A percentile compares a stretch with the other conserved stretches of the same genome.
Conservation (phyloP, 2,888 invertebrate species). For the Drosophila sordidapex region DNA sequence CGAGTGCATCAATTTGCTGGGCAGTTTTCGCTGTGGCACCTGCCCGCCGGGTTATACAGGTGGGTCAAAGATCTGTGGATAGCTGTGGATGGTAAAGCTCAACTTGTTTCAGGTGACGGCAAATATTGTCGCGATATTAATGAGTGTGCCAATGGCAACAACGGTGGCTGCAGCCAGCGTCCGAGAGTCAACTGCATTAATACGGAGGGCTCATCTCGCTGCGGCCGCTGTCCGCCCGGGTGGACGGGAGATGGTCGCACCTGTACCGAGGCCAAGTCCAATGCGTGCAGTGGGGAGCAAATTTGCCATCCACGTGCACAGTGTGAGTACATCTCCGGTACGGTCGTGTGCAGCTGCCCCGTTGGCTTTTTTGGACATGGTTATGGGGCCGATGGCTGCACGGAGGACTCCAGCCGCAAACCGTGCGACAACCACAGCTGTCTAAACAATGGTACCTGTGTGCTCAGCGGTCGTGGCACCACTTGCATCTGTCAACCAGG, state of each 20-base stretch:
- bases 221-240: constrained; percentile 95
- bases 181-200: constrained; percentile 95
- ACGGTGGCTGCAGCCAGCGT: constrained; percentile 94
- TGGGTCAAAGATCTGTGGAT: not conserved
- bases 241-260: constrained; percentile 93
- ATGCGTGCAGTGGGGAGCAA: constrained; percentile 74
- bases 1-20: constrained; percentile 95
- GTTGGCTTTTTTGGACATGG: constrained; percentile 93
- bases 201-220: constrained; percentile 93
- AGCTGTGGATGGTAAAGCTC: not conserved
- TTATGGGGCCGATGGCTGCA: constrained; percentile 91
- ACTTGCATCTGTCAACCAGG: constrained; percentile 81
- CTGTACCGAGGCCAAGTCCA: constrained; percentile 85
- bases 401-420: constrained; percentile 77
- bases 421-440: constrained; percentile 87
- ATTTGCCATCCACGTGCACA: constrained; percentile 92
- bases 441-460: constrained; percentile 86
- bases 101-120: constrained; percentile 88
- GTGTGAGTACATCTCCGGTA: constrained; percentile 90
- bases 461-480: constrained; percentile 65
- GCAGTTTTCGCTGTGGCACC: constrained; percentile 93
- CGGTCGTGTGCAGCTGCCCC: constrained; percentile 91
- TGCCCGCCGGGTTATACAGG: constrained; percentile 94
- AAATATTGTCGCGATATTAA: constrained; percentile 94
- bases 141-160: constrained; percentile 91